Percentiles rank a stretch among this genome's conserved stretches.
Conservation (phyloP, 2,797 vertebrate genomes). For the Oreonectes daqikongensis region DNA sequence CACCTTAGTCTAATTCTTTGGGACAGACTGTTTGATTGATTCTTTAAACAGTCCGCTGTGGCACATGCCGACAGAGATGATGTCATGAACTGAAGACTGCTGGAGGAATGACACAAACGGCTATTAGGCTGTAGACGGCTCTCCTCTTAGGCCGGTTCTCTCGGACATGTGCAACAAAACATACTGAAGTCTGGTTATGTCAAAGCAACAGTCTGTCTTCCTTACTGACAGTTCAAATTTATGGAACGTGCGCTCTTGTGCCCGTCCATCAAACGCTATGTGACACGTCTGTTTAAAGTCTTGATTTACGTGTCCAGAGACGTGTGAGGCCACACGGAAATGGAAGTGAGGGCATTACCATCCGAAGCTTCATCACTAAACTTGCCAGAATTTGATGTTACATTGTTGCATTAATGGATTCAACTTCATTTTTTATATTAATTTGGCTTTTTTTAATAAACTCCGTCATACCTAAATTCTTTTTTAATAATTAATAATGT, state of each 20-base stretch:
- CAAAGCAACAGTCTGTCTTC: slow-evolving; percentile 61
- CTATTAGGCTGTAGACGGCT: slow-evolving; percentile 61
- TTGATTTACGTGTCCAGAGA: slow-evolving; percentile 30
- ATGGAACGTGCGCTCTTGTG: slow-evolving; percentile 54
- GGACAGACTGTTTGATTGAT: slow-evolving; percentile 67
- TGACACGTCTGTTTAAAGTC: slow-evolving; percentile 50
- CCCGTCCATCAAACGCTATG: slow-evolving; percentile 49
- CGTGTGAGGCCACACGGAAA: neutral
- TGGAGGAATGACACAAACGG: slow-evolving; percentile 64
- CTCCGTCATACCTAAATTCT: too few relatives aligned
- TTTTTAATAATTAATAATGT: too few relatives aligned
- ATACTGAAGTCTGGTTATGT: slow-evolving; percentile 67
- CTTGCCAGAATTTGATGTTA: neutral
- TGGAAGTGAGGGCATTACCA: neutral
- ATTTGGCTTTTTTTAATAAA: neutral
- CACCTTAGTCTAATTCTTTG: slow-evolving; percentile 52
- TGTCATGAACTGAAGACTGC: slow-evolving; percentile 69
- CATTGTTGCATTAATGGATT: too few relatives aligned
- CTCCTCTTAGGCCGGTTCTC: slow-evolving; percentile 43
- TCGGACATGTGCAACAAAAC: slow-evolving; percentile 54
- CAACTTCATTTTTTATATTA: too few relatives aligned
- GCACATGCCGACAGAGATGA: slow-evolving; percentile 64
- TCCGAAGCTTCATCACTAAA: neutral
- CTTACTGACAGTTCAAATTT: slow-evolving; percentile 55
- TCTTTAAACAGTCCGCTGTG: slow-evolving; percentile 58